Conservation (phyloP, 2,797 vertebrate species). For the Sphaeramia orbicularis region DNA sequence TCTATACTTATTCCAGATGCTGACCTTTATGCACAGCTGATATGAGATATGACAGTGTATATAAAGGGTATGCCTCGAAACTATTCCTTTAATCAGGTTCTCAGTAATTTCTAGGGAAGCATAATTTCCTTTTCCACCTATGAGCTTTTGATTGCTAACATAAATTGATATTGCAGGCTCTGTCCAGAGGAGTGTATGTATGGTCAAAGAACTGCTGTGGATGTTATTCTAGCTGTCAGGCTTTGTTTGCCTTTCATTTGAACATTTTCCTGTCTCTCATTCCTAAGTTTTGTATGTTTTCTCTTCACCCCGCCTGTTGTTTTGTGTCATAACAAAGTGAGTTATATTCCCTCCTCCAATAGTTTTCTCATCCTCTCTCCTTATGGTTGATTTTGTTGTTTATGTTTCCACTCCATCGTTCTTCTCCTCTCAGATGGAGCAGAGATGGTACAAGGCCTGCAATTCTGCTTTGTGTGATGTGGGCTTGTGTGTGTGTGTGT, state of each 20-base stretch:
- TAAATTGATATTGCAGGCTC: constrained; percentile 77
- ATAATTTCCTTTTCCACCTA: constrained; percentile 57
- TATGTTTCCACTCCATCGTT: constrained; percentile 72
- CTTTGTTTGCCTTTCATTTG: constrained; percentile 86
- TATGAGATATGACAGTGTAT: neutral
- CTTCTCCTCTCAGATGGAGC: constrained; percentile 28
- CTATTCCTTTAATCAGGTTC: constrained; percentile 28
- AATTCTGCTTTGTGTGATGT: constrained; percentile 44
- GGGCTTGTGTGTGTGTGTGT: constrained; percentile 29
- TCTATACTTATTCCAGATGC: neutral
- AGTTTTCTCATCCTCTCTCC: constrained; percentile 69
- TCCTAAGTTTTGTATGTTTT: constrained; percentile 82
- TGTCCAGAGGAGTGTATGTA: constrained; percentile 50
- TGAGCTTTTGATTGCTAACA: constrained; percentile 75
- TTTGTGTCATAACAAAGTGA: constrained; percentile 86
- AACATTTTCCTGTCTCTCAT: constrained; percentile 84
- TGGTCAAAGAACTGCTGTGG: constrained; percentile 73
- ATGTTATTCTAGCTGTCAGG: constrained; percentile 84
- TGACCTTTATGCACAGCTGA: neutral
- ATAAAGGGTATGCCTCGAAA: neutral
- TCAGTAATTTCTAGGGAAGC: constrained; percentile 45
- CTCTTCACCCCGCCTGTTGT: constrained; percentile 81
- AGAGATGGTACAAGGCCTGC: constrained; percentile 50
- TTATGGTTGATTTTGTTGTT: constrained; percentile 70
- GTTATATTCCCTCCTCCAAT: constrained; percentile 64